These are phyloP conservation scores for Drosophila chauvacae DNA, from an alignment of 1,140 invertebrate species.

Conservation along the genomic window DNA sequence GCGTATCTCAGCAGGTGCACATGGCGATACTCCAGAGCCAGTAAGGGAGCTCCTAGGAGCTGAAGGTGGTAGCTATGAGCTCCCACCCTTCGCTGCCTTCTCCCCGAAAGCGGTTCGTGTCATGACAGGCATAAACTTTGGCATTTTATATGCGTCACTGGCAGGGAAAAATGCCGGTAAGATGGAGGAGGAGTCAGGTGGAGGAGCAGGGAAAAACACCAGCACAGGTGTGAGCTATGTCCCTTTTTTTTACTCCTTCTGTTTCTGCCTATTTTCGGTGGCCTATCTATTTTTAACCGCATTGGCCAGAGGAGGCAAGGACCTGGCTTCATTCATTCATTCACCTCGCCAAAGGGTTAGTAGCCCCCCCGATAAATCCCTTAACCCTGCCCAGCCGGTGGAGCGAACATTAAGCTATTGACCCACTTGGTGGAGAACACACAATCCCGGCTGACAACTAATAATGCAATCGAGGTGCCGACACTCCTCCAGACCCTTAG, in stretches of 20 bases:
- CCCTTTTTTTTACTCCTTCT: background rate
- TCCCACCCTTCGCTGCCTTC: background rate
- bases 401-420: slow-evolving; percentile 52
- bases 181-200: background rate
- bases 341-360: slow-evolving; percentile 5
- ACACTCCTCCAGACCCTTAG: slow-evolving; percentile 6
- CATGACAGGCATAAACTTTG: slow-evolving; percentile 55
- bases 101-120: slow-evolving; percentile 13
- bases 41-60: background rate
- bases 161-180: slow-evolving; percentile 3
- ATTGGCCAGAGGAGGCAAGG: slow-evolving; percentile 3
- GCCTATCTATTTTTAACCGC: slow-evolving; percentile 55
- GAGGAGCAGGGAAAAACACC: background rate
- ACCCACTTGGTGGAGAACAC: slow-evolving; percentile 55
- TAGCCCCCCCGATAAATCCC: background rate
- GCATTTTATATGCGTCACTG: slow-evolving; percentile 53
- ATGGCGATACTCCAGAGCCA: background rate
- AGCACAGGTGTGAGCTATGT: background rate
- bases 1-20: slow-evolving; percentile 5
- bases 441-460: slow-evolving; percentile 49
- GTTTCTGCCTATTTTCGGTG: slow-evolving; percentile 54
- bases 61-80: background rate
- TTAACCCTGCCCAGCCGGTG: background rate
- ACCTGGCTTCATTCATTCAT: slow-evolving; percentile 4
- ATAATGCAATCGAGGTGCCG: slow-evolving; percentile 65